Evolutionary conservation across 2,888 invertebrate species (phyloP).

Genomic region (Bellardia bayeri): DNA sequence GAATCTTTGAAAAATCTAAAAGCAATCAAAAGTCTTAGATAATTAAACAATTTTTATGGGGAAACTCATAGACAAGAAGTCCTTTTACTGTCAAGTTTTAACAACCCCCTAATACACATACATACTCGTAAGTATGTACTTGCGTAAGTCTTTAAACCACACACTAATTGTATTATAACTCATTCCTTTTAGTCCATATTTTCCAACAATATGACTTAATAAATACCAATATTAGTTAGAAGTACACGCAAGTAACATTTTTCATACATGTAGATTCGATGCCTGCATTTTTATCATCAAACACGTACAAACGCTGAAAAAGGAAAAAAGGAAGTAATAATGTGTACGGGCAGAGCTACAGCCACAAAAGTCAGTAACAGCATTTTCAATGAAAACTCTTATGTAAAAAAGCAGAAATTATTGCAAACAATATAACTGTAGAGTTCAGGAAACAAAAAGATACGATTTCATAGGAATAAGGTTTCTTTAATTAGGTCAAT

Average conservation of each 20-base stretch:
- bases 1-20: no score
- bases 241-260: neutral
- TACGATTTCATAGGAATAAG: neutral
- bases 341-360: neutral
- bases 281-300: slow-evolving; percentile 24
- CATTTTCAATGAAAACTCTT: neutral
- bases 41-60: no score
- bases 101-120: neutral
- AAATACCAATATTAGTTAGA: slow-evolving; percentile 9
- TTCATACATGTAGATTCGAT: slow-evolving; percentile 4
- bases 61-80: no score
- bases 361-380: neutral
- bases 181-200: neutral
- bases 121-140: neutral
- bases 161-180: neutral
- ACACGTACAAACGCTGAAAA: slow-evolving; percentile 20
- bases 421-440: no score
- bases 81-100: no score
- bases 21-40: no score
- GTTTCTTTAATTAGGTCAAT: neutral
- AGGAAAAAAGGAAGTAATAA: neutral
- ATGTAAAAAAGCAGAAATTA: neutral
- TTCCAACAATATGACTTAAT: slow-evolving; percentile 19
- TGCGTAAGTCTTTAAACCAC: neutral
- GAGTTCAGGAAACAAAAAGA: neutral